Conservation (phyloP, 2,113 vertebrate genomes). For the Heterochromis multidens region DNA sequence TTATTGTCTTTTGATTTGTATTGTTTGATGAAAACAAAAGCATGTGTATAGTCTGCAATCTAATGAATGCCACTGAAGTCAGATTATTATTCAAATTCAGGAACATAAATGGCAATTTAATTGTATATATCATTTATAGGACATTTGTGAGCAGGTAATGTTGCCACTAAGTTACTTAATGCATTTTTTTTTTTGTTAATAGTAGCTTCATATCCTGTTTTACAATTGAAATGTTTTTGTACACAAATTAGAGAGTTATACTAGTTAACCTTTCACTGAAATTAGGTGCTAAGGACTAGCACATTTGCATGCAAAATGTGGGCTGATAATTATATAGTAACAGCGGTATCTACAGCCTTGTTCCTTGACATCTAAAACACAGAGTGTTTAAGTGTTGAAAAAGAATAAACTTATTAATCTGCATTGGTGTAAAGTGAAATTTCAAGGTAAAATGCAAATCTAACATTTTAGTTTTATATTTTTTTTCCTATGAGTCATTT, state of each 20-base stretch:
- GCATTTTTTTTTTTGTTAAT: not conserved
- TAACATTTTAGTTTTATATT: not conserved
- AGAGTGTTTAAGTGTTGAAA: not conserved
- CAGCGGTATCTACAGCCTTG: not conserved
- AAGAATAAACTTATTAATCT: not conserved
- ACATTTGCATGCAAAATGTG: not conserved
- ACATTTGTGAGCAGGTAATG: not conserved
- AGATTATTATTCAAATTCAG: not conserved
- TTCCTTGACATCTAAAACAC: not conserved
- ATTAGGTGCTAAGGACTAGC: not conserved
- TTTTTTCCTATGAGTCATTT: not conserved
- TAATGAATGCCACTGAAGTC: not conserved
- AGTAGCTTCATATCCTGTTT: not conserved
- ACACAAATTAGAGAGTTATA: not conserved
- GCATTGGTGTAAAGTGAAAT: not conserved
- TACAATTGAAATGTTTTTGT: not conserved
- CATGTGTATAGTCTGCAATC: not conserved
- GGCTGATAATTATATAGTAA: not conserved
- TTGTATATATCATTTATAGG: not conserved
- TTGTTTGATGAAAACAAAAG: constrained; percentile 3
- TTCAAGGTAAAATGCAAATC: not conserved
- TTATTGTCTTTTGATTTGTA: not conserved
- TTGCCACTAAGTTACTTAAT: not conserved
- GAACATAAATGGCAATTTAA: not conserved
- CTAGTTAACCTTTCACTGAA: not conserved